Percentiles rank a stretch among this genome's conserved stretches.
These are phyloP conservation scores for Drosophila nigricruria DNA, from an alignment of 2,888 invertebrate species.

Conservation along the genomic window DNA sequence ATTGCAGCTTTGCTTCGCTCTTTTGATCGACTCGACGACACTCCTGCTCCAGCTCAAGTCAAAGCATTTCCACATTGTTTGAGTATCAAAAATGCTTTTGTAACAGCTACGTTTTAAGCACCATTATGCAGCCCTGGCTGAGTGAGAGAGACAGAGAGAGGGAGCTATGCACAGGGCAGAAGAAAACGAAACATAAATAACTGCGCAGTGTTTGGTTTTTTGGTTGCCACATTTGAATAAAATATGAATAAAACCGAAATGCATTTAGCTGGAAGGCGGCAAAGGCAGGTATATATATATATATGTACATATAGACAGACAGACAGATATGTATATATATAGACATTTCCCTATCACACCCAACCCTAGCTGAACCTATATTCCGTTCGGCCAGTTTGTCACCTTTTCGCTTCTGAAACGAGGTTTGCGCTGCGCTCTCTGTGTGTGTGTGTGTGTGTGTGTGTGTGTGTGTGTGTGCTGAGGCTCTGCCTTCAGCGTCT, in stretches of 20 bases:
- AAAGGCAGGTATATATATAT: slow-evolving; percentile 9
- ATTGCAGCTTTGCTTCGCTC: background rate
- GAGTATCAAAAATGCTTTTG: slow-evolving; percentile 4
- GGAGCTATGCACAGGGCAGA: background rate
- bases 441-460: too few species aligned
- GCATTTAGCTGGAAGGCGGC: slow-evolving; percentile 67
- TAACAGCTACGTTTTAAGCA: slow-evolving; percentile 15
- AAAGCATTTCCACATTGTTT: slow-evolving; percentile 3
- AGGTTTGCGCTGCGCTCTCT: slow-evolving; percentile 50
- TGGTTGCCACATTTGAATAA: slow-evolving; percentile 78
- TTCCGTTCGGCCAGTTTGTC: slow-evolving; percentile 67
- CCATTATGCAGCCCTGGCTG: slow-evolving; percentile 47
- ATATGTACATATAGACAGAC: background rate
- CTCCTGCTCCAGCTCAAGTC: background rate
- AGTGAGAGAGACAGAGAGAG: slow-evolving; percentile 8
- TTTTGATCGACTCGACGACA: background rate
- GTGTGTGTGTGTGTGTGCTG: too few species aligned
- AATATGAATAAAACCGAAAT: slow-evolving; percentile 81
- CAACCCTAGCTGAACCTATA: background rate
- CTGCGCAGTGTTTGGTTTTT: slow-evolving; percentile 79
- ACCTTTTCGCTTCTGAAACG: slow-evolving; percentile 70
- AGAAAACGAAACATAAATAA: slow-evolving; percentile 64
- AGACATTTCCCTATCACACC: slow-evolving; percentile 24
- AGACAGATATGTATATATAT: background rate
- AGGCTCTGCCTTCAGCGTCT: slow-evolving; percentile 13